Conservation (phyloP, 1,140 invertebrate species). For the Neotoxoptera formosana region DNA sequence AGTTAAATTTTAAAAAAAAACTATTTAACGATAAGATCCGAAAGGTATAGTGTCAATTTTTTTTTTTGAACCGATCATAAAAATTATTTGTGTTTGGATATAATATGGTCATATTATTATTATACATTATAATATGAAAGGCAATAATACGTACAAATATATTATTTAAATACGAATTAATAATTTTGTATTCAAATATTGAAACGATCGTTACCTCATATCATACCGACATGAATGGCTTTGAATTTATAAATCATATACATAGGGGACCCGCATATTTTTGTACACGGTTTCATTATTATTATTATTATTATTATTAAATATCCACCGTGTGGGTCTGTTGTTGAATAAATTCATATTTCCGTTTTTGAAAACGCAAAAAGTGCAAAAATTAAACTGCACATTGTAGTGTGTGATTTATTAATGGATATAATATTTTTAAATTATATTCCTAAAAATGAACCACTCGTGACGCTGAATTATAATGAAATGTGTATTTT, state of each 20-base stretch:
- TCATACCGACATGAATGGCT: not conserved
- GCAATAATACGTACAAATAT: not conserved
- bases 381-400: not conserved
- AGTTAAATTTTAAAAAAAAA: not conserved
- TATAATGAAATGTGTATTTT: too few species aligned
- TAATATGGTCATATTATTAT: too few species aligned
- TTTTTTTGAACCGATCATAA: not conserved
- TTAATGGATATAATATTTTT: not conserved
- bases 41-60: not conserved
- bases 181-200: not conserved
- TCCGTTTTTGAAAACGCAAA: not conserved
- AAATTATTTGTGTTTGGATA: not conserved
- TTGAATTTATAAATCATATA: slow-evolving; percentile 4
- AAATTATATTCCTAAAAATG: not conserved
- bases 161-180: not conserved
- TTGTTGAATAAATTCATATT: slow-evolving; percentile 30
- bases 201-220: not conserved
- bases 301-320: not conserved
- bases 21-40: not conserved
- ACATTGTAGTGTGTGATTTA: not conserved
- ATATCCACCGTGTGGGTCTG: not conserved
- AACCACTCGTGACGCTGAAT: not conserved
- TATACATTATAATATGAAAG: not conserved
- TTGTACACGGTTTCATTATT: not conserved
- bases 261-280: slow-evolving; percentile 47